Evolutionary conservation across 1,140 invertebrate species (phyloP), one percentile per base, ranked within the genome.

Genomic region (Drosophila nannoptera): DNA sequence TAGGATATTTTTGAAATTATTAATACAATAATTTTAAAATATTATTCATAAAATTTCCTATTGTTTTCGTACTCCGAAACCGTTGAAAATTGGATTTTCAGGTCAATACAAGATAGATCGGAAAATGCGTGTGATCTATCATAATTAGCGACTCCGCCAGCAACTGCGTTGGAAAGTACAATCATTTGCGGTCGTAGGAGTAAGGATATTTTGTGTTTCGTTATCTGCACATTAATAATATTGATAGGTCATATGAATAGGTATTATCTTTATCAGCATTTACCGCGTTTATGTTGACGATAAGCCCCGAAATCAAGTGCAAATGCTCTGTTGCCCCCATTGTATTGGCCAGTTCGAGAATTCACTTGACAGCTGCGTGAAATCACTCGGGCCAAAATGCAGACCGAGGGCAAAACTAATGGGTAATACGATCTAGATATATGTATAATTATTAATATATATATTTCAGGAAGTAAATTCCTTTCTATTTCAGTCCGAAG

Each of bases 201-300:
- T 48, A 33, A 31, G 35, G 29, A 35, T 12, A 46, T 48, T 29
- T 7, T 8, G 33, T 14, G 42, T 54, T 16, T 5, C 35, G 36
- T 69, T 69, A 65, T 69, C 67, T 33, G 2, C 40, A 22, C 32
- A 7, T 46, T 56, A 64, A 35, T 58, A 46, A 22, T 58, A 58
- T 64, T 50, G 46, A 55, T 56, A 54, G 40, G 40, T 22, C 22
- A 63, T 55, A 55, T 53, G 60, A 45, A 45, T 43, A 53, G 14
- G 31, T 14, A 45, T 63, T 63, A 50, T 60, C 35, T 14, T 45
- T 55, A 62, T 50, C 31, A 40, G 29, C 56, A 16, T 43, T 32
- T 43, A 65, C 32, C 16, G n/a, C 9, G 42, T 46, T 48, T 7
- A 46, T 32, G n/a, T 32, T 5, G 8, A 36, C 33, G 59, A 68